These are phyloP conservation scores for Acrossocheilus fasciatus DNA, from an alignment of 2,797 vertebrate species.

Conservation along the genomic window DNA sequence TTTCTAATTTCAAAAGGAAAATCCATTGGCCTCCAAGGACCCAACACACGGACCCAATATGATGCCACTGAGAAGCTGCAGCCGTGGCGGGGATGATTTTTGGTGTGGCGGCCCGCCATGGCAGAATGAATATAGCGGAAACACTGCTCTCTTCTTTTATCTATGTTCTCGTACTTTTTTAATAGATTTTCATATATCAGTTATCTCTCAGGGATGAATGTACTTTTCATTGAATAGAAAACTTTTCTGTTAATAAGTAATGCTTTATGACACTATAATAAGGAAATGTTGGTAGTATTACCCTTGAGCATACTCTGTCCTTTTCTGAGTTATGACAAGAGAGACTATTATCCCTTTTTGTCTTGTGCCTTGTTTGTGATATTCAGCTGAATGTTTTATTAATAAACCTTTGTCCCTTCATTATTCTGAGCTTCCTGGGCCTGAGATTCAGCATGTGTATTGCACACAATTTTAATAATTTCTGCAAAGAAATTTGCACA, in stretches of 20 bases:
- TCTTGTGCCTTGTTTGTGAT: slow-evolving; percentile 23
- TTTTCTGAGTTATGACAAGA: slow-evolving; percentile 10
- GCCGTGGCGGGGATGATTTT: no score
- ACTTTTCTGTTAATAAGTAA: not conserved
- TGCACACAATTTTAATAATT: not conserved
- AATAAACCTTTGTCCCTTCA: slow-evolving; percentile 1
- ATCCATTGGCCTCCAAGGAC: no score
- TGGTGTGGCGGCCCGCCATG: no score
- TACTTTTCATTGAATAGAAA: not conserved
- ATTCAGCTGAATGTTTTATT: slow-evolving; percentile 4
- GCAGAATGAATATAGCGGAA: no score
- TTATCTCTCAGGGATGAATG: not conserved
- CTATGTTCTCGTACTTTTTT: slow-evolving; percentile 2
- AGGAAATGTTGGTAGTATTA: not conserved
- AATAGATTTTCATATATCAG: not conserved
- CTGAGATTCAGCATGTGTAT: not conserved
- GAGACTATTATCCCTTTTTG: slow-evolving; percentile 7
- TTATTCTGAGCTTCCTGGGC: not conserved
- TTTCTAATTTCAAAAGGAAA: no score
- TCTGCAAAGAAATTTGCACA: not conserved
- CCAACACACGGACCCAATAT: no score
- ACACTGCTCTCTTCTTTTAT: not conserved
- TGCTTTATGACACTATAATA: slow-evolving; percentile 19
- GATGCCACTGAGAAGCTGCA: no score
- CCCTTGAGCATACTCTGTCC: not conserved